Percentiles rank a stretch among this genome's conserved stretches.
Evolutionary conservation across 2,888 invertebrate genomes (phyloP).

Genomic region (Stictocephala bisonia): DNA sequence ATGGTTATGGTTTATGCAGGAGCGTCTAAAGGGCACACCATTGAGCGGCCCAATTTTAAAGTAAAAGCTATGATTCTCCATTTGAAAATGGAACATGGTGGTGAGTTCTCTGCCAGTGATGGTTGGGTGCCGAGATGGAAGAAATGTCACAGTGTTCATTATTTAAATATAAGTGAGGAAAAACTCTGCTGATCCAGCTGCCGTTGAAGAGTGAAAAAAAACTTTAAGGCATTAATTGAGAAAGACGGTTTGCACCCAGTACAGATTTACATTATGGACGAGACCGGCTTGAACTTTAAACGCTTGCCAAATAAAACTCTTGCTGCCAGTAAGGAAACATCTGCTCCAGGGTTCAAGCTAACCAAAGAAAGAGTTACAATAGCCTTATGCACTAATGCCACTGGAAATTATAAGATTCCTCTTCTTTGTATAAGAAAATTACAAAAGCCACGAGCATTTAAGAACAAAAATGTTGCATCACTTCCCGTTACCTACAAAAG

Average conservation of each 20-base stretch:
- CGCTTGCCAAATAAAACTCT: neutral
- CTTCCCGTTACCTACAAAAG: constrained; percentile 39
- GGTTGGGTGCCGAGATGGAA: constrained; percentile 42
- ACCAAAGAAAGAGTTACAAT: constrained; percentile 21
- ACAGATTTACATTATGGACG: constrained; percentile 9
- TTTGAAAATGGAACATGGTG: constrained; percentile 40
- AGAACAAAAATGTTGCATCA: constrained; percentile 30
- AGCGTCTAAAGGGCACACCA: constrained; percentile 49
- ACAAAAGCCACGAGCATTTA: constrained; percentile 43
- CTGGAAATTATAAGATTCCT: constrained; percentile 33
- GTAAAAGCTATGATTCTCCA: constrained; percentile 48
- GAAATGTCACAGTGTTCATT: constrained; percentile 8
- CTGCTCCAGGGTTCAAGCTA: neutral
- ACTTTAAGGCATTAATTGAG: neutral
- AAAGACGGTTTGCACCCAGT: neutral
- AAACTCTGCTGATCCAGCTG: constrained; percentile 41
- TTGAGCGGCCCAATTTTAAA: constrained; percentile 48
- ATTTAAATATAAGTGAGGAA: constrained; percentile 15
- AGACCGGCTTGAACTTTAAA: constrained; percentile 5
- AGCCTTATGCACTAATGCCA: constrained; percentile 30
- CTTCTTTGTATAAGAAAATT: constrained; percentile 45
- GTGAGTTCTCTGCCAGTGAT: constrained; percentile 30
- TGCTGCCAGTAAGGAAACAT: neutral
- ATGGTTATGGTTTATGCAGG: constrained; percentile 48
- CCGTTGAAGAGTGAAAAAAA: constrained; percentile 33